Conservation (phyloP, 2,888 invertebrate species). For the Hypomecis atomaria region DNA sequence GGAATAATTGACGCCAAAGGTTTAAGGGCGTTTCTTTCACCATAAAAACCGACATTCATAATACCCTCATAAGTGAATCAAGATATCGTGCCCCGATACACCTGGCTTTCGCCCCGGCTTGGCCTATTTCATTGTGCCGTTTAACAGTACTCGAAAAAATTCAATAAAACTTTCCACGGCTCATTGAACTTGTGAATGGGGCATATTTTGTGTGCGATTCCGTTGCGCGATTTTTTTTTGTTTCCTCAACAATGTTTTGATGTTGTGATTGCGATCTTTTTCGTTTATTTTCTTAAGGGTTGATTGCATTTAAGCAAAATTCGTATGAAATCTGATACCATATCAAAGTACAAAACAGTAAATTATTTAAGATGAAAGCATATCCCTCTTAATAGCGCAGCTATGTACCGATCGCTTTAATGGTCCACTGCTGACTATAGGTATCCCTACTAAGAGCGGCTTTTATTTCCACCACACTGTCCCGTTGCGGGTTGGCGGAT, state of each 20-base stretch:
- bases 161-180: constrained; percentile 72
- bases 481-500: no score
- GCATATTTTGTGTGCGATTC: constrained; percentile 53
- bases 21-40: constrained; percentile 73
- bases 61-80: constrained; percentile 80
- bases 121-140: constrained; percentile 58
- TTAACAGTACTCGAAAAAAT: constrained; percentile 67
- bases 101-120: constrained; percentile 76
- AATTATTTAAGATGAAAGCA: no score
- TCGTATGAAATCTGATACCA: constrained; percentile 6
- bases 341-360: constrained; percentile 18
- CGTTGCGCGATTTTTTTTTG: constrained; percentile 60
- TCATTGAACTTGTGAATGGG: constrained; percentile 69
- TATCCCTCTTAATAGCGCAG: no score
- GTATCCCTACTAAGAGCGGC: no score
- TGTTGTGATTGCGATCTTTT: constrained; percentile 52
- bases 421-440: no score
- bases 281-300: no score
- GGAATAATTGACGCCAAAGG: constrained; percentile 80
- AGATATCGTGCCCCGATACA: constrained; percentile 78
- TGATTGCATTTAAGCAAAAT: neutral
- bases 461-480: no score
- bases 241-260: constrained; percentile 48
- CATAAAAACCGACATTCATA: constrained; percentile 72
- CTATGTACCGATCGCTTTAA: no score